phyloP scores from a whole-genome alignment of 2,888 invertebrate species.

The Ectemnius continuus region DNA sequence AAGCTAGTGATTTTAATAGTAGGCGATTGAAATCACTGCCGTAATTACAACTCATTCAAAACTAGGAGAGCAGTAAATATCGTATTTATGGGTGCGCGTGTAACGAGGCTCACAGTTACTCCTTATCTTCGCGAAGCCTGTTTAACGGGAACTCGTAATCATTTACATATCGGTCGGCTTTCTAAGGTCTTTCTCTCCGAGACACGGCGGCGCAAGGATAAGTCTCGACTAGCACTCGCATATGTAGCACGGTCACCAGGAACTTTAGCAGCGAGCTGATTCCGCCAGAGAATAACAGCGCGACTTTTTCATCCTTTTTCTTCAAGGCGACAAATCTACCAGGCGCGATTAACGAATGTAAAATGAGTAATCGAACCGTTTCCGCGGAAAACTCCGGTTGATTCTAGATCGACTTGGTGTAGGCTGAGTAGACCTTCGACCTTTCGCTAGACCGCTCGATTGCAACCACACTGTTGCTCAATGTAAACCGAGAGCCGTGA shows the following conservation, averaged over 20 bases:
- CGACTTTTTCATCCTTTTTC: not conserved
- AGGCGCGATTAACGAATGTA: no score
- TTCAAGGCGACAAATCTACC: slow-evolving; percentile 16
- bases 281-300: not conserved
- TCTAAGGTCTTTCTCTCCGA: not conserved
- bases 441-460: slow-evolving; percentile 28
- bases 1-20: no score
- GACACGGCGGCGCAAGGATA: not conserved
- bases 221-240: not conserved
- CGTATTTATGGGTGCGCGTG: not conserved
- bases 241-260: not conserved
- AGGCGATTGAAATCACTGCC: no score
- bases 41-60: no score
- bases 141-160: slow-evolving; percentile 2
- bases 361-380: slow-evolving; percentile 19
- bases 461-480: slow-evolving; percentile 32
- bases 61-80: not conserved
- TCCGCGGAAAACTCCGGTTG: slow-evolving; percentile 31
- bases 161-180: slow-evolving; percentile 1
- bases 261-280: not conserved
- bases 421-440: slow-evolving; percentile 40
- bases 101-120: slow-evolving; percentile 6
- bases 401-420: slow-evolving; percentile 25
- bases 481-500: slow-evolving; percentile 35
- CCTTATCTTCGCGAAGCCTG: slow-evolving; percentile 4